Conservation (phyloP, 2,888 invertebrate genomes). For the Hymenopus coronatus region DNA sequence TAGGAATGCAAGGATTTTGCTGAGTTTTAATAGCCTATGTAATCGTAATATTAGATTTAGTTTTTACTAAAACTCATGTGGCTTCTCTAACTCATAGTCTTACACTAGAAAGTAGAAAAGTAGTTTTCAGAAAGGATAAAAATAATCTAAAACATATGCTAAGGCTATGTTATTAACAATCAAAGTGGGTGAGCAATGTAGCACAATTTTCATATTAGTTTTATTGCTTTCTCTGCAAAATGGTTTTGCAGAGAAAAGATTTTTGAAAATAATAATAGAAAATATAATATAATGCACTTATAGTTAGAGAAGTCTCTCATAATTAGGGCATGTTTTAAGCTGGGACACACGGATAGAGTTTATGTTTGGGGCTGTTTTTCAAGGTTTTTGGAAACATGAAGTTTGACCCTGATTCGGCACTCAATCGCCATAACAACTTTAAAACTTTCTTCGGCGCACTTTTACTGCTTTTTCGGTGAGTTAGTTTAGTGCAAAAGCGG, state of each 20-base stretch:
- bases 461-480: conserved; percentile 91
- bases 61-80: neutral
- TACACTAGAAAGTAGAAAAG: neutral
- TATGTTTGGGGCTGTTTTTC: conserved; percentile 38
- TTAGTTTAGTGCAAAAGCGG: conserved; percentile 35
- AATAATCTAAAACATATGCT: no score
- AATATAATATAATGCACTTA: neutral
- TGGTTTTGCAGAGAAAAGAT: neutral
- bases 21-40: neutral
- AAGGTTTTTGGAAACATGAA: conserved; percentile 93
- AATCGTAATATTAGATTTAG: neutral
- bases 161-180: no score
- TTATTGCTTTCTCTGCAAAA: neutral
- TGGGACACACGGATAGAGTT: conserved; percentile 22
- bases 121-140: neutral
- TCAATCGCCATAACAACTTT: conserved; percentile 95
- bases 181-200: neutral
- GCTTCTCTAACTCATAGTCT: neutral
- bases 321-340: neutral
- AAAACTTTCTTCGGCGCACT: conserved; percentile 88
- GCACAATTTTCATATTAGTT: neutral
- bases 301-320: neutral
- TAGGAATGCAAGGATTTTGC: neutral
- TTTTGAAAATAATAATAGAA: neutral
- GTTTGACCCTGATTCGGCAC: conserved; percentile 78